phyloP scores from a whole-genome alignment of 2,113 vertebrate genomes.

The Rhagologus leucostigma region DNA sequence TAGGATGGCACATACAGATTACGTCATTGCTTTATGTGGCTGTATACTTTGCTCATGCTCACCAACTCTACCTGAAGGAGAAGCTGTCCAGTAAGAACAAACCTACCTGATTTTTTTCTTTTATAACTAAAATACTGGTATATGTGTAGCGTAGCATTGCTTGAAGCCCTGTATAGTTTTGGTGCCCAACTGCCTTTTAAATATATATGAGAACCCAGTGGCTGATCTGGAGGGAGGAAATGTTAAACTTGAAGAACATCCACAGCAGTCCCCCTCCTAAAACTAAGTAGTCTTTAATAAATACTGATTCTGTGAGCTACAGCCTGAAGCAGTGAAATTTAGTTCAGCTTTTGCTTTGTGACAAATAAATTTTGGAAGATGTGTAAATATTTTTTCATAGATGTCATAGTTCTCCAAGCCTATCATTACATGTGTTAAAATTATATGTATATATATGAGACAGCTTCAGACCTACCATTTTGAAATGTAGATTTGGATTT shows the following conservation, averaged over 20 bases:
- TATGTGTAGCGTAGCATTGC: neutral
- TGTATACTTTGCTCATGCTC: neutral
- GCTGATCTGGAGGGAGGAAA: neutral
- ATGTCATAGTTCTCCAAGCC: neutral
- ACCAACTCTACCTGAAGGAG: neutral
- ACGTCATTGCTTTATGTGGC: neutral
- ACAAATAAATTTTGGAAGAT: neutral
- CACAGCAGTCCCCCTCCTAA: neutral
- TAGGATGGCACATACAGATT: neutral
- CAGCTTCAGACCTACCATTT: neutral
- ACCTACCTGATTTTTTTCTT: neutral
- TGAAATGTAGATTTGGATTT: neutral
- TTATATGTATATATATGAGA: neutral
- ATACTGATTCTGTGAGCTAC: neutral
- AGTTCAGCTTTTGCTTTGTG: neutral
- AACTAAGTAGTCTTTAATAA: neutral
- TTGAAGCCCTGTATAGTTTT: neutral
- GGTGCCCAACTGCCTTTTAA: neutral
- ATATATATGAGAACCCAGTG: fast-evolving
- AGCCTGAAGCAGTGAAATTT: neutral
- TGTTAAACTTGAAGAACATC: neutral
- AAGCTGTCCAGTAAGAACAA: neutral
- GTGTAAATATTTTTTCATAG: neutral
- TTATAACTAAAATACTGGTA: neutral
- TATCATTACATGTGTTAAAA: neutral